These are phyloP conservation scores for Drosophila kanapiae DNA, from an alignment of 1,140 invertebrate genomes.

Conservation along the genomic window DNA sequence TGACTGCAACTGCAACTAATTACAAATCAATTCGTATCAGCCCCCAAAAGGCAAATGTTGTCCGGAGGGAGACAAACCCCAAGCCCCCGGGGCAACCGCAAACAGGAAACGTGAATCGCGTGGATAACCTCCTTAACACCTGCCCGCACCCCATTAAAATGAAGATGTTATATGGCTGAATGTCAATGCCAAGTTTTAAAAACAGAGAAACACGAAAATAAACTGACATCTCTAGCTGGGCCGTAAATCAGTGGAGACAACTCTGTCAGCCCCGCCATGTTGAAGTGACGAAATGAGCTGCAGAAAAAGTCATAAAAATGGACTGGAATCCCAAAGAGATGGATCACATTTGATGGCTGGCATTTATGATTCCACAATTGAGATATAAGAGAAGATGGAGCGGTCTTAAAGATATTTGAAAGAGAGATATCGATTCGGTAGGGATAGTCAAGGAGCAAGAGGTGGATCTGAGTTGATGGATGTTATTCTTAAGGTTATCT, in stretches of 20 bases:
- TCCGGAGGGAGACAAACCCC: constrained; percentile 9
- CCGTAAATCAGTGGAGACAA: constrained; percentile 61
- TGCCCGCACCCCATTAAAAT: constrained; percentile 66
- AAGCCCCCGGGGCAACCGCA: constrained; percentile 26
- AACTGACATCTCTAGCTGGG: constrained; percentile 16
- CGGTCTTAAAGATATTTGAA: neutral
- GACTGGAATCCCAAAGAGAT: constrained; percentile 34
- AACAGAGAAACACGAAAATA: constrained; percentile 43
- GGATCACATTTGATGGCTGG: constrained; percentile 39
- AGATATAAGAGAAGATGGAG: constrained; percentile 22
- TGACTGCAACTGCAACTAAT: constrained; percentile 82
- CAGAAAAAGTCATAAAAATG: constrained; percentile 40
- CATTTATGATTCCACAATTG: constrained; percentile 46
- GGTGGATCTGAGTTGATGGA: constrained; percentile 7
- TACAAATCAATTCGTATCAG: constrained; percentile 80
- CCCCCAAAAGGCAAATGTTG: constrained; percentile 45
- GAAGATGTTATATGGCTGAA: constrained; percentile 43
- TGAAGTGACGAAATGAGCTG: constrained; percentile 44
- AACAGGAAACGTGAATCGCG: constrained; percentile 59
- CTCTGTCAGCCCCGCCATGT: constrained; percentile 32
- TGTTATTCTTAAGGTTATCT: neutral
- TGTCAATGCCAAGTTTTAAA: constrained; percentile 42
- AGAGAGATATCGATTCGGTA: neutral
- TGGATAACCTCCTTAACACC: constrained; percentile 53
- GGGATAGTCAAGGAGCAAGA: constrained; percentile 10